Evolutionary conservation across 2,888 invertebrate genomes (phyloP).

Genomic region (Platycheirus albimanus): DNA sequence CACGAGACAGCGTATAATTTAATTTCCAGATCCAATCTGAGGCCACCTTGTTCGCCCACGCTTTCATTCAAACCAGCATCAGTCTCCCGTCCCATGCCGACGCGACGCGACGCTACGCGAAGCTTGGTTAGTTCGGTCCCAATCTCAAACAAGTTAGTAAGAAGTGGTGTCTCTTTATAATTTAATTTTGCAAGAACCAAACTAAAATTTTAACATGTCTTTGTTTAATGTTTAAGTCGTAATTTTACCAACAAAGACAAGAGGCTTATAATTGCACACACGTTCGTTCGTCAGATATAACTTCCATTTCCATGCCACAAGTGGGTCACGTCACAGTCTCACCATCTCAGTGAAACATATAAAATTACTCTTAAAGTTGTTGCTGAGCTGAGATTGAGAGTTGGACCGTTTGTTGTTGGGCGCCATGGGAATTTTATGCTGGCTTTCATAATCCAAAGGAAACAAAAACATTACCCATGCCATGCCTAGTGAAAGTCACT

Average conservation of each 20-base stretch:
- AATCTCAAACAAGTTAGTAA: conserved; percentile 55
- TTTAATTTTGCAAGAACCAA: conserved; percentile 62
- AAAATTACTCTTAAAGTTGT: conserved; percentile 36
- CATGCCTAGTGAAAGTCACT: conserved; percentile 60
- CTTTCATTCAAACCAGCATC: conserved; percentile 10
- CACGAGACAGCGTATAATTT: conserved; percentile 48
- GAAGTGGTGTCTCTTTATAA: conserved; percentile 62
- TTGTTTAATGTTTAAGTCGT: conserved; percentile 49
- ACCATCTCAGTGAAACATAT: conserved; percentile 29
- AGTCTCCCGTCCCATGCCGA: background rate
- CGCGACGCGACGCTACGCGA: too few species aligned
- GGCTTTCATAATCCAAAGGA: conserved; percentile 31
- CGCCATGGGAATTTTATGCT: conserved; percentile 51
- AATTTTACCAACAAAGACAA: conserved; percentile 42
- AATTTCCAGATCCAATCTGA: conserved; percentile 47
- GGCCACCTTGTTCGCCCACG: conserved; percentile 36
- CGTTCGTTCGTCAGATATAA: conserved; percentile 18
- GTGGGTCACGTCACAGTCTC: conserved; percentile 63
- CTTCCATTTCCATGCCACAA: conserved; percentile 24
- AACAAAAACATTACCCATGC: conserved; percentile 36
- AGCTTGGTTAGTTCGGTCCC: background rate
- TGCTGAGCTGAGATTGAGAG: conserved; percentile 15
- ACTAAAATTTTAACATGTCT: conserved; percentile 46
- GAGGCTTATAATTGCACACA: conserved; percentile 55
- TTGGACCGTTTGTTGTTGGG: conserved; percentile 23